Conservation (phyloP, 92 coral and sea anemone species). For the Phenganax subtilis region DNA sequence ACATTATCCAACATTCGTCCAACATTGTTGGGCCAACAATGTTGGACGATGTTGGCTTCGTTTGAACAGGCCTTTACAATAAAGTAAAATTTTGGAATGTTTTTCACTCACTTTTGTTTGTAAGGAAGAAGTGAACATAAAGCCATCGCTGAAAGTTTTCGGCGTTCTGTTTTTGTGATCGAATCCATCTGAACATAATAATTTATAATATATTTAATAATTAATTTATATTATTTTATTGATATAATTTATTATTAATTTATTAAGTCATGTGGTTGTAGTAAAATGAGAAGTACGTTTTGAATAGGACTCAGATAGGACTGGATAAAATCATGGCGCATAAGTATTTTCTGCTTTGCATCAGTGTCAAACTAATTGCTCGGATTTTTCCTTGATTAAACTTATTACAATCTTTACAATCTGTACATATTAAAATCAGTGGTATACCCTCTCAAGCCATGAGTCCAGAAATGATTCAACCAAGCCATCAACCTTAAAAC, state of each 20-base stretch:
- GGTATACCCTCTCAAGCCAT: conserved; percentile 82
- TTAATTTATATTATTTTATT: background rate
- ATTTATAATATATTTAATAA: background rate
- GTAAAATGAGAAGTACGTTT: no score
- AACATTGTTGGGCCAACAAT: no score
- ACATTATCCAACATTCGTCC: no score
- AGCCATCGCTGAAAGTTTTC: conserved; percentile 72
- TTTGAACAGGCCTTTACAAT: no score
- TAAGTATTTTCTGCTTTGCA: no score
- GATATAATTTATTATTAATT: background rate
- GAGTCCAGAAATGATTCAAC: conserved; percentile 67
- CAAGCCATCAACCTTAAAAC: conserved; percentile 61
- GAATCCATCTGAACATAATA: conserved; percentile 60
- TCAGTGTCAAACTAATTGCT: no score
- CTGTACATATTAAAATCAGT: background rate
- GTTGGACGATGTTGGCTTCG: no score
- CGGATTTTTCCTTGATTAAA: no score
- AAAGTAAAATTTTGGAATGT: background rate
- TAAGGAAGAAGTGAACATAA: conserved; percentile 63
- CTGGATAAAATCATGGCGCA: no score
- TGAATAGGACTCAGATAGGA: no score
- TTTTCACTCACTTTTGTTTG: conserved; percentile 57
- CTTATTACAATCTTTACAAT: no score
- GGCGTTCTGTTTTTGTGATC: conserved; percentile 79
- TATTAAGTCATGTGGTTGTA: no score